These are phyloP conservation scores for Aromia moschata DNA, from an alignment of 2,888 invertebrate genomes.

Conservation along the genomic window DNA sequence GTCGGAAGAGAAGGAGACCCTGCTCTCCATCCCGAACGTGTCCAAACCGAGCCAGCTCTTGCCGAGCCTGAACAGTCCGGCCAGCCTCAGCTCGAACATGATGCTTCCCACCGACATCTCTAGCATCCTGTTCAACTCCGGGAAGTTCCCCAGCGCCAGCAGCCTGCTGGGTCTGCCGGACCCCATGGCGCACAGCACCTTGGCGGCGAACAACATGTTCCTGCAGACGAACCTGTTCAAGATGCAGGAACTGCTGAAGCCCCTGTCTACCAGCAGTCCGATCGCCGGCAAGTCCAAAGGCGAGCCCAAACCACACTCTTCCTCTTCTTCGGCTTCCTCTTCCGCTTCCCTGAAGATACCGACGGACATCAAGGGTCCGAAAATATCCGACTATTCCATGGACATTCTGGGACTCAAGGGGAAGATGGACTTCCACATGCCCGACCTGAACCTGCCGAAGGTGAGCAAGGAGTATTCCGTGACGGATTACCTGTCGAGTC, in stretches of 20 bases:
- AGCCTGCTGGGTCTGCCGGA: conserved; percentile 75
- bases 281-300: conserved; percentile 53
- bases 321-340: conserved; percentile 37
- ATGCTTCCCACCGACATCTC: conserved; percentile 74
- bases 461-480: conserved; percentile 55
- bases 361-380: conserved; percentile 61
- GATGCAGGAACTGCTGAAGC: conserved; percentile 74
- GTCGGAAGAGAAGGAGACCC: conserved; percentile 74
- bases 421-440: conserved; percentile 64
- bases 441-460: conserved; percentile 59
- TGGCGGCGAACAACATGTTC: conserved; percentile 82
- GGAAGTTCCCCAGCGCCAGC: conserved; percentile 71
- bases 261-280: conserved; percentile 69
- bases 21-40: conserved; percentile 67
- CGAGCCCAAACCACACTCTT: conserved; percentile 29
- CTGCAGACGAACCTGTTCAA: conserved; percentile 72
- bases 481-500: conserved; percentile 51
- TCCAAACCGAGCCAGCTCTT: conserved; percentile 57
- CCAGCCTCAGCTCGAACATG: conserved; percentile 68
- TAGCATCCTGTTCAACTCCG: conserved; percentile 73
- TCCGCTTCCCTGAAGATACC: conserved; percentile 55
- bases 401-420: conserved; percentile 62
- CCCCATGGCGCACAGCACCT: conserved; percentile 78
- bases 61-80: conserved; percentile 53
- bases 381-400: conserved; percentile 63